Evolutionary conservation across 2,888 invertebrate species (phyloP).

Genomic region (Philopedon plagiatum): DNA sequence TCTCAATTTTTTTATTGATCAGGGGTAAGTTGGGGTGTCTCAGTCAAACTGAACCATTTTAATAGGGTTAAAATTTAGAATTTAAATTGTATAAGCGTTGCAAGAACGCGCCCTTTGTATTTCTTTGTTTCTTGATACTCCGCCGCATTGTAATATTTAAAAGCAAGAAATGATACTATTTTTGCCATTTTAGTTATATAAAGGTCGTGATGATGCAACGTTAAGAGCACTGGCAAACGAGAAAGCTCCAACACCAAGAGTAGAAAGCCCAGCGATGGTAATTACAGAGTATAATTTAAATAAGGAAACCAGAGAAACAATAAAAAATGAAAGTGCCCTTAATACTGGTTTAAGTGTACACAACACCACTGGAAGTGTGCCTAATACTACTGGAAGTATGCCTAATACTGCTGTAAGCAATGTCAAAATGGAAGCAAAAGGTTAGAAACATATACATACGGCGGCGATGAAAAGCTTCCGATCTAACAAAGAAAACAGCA

Average conservation of each 20-base stretch:
- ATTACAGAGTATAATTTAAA: conserved; percentile 1
- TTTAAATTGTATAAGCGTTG: no score
- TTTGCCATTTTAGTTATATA: conserved; percentile 60
- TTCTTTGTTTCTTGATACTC: no score
- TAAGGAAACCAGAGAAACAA: neutral
- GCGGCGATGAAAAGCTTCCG: no score
- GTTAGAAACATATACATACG: no score
- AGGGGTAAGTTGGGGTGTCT: no score
- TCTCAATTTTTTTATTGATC: no score
- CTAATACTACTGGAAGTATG: neutral
- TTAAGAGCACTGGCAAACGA: conserved; percentile 49
- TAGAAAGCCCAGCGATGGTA: conserved; percentile 1
- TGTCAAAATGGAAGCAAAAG: neutral
- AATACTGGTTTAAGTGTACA: neutral
- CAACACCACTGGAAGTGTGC: neutral
- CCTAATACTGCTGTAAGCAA: neutral
- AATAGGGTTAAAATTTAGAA: no score
- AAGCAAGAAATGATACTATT: conserved; percentile 12
- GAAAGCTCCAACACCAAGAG: conserved; percentile 44
- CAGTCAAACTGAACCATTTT: no score
- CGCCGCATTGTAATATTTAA: no score
- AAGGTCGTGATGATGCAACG: conserved; percentile 55
- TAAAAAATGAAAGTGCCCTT: neutral
- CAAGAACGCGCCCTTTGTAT: no score
- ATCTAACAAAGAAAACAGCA: no score